Conservation (phyloP, 1,140 invertebrate genomes). For the Cryptotermes secundus region DNA sequence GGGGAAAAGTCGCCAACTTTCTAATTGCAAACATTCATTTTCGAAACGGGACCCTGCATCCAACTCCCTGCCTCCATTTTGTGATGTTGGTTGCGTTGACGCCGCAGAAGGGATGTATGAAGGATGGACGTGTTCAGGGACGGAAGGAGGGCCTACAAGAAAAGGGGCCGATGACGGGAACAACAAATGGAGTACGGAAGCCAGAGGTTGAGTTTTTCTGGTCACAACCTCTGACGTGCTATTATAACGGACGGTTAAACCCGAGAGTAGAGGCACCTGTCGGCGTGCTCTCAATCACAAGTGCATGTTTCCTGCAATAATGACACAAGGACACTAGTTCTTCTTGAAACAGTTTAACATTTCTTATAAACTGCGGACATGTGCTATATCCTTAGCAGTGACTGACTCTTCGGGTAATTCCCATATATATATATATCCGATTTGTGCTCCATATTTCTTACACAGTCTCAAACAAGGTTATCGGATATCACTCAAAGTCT, state of each 20-base stretch:
- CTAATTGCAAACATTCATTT: no score
- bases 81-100: no score
- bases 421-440: no score
- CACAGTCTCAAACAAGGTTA: no score
- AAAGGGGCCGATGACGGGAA: background rate
- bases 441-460: no score
- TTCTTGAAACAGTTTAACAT: background rate
- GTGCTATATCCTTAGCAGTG: no score
- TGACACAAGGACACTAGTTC: background rate
- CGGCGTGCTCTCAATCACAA: background rate
- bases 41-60: no score
- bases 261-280: slow-evolving; percentile 5
- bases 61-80: no score
- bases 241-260: slow-evolving; percentile 8
- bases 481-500: no score
- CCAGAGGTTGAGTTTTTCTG: slow-evolving; percentile 15
- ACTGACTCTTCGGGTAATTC: no score
- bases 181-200: slow-evolving; percentile 7
- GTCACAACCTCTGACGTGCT: slow-evolving; percentile 5
- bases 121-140: background rate
- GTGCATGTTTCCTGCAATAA: background rate
- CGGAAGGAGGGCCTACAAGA: background rate
- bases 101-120: background rate
- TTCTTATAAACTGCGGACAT: no score
- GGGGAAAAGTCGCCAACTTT: no score